Evolutionary conservation across 2,888 invertebrate species (phyloP), one percentile per base, ranked within the genome.

Genomic region (Lepeophtheirus nordmannii): DNA sequence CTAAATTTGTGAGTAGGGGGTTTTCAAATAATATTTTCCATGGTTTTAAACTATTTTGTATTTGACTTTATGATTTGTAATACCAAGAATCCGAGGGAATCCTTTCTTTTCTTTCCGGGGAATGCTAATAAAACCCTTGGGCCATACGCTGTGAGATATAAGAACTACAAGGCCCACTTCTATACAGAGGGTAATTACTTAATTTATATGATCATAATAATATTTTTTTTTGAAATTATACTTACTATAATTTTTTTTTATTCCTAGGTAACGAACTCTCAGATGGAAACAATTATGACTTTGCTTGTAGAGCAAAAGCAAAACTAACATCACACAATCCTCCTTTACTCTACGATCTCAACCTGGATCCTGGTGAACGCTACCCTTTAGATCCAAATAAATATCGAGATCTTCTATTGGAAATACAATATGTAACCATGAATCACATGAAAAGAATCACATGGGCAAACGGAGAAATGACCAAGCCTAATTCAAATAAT

Each of bases 301-400:
- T 64, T 10, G 59, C 68, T 56, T 69, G 69, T 46, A 68, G 67
- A 2, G 20, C 39, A 2, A 46, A 57, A 10, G 68, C 68, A 59
- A 39, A 11, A 10, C 58, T 68, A 38, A 69, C 69, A n/a, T 40
- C 5, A 12, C 70, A 69, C 56, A 57, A 69, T 58, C 69, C 70
- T 10, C 71, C 72, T 10, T 67, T 72, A 23, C 67, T 71, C 39
- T 71, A 69, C 65, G 67, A 72, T 64, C 59, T 72, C n/a, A 65
- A 67, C 20, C 58, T 38, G 9, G 72, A 72, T 67, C 70, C 70
- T 2, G 70, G 69, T 20, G 72, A 72, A 67, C 56, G 67, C 9
- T 69, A 68, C 60, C 30, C 30, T 30, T 30, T 30, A 30, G 30
- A 30, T 30, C 30, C 30, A 30, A 30, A 30, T 30, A 30, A 30